phyloP scores from a whole-genome alignment of 1,140 invertebrate genomes.

The Phymorhynchus buccinoides region DNA sequence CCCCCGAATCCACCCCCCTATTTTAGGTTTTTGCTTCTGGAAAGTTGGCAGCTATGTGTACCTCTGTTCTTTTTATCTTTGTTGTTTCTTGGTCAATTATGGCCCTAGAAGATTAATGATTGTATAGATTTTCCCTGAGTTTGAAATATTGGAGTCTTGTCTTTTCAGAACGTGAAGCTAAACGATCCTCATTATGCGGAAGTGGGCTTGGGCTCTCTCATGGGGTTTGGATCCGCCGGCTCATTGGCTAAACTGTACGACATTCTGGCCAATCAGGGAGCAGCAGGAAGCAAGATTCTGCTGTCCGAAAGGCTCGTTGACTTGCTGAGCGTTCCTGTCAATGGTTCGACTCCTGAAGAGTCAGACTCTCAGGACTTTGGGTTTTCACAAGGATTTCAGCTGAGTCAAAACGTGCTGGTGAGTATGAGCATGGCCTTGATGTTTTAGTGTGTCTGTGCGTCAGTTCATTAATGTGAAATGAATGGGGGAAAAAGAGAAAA shows the following conservation, averaged over 20 bases:
- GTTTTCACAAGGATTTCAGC: slow-evolving; percentile 6
- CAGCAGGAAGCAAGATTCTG: slow-evolving; percentile 12
- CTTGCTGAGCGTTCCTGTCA: slow-evolving; percentile 20
- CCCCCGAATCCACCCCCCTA: too few species aligned
- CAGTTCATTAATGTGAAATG: too few species aligned
- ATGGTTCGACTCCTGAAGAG: background rate
- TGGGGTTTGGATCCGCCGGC: slow-evolving; percentile 35
- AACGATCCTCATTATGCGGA: slow-evolving; percentile 30
- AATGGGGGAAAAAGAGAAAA: too few species aligned
- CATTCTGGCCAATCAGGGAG: slow-evolving; percentile 41
- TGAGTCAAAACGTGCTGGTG: background rate
- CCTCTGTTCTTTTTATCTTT: too few species aligned
- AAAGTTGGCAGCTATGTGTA: too few species aligned
- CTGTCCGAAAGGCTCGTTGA: slow-evolving; percentile 12
- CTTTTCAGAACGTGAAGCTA: background rate
- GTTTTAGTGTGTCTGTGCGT: background rate
- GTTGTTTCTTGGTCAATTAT: too few species aligned
- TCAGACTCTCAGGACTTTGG: background rate
- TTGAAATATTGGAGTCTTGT: too few species aligned
- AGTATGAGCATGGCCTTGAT: background rate
- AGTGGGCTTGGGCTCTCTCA: slow-evolving; percentile 33
- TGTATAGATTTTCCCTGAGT: too few species aligned
- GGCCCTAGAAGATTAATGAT: too few species aligned
- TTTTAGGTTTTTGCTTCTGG: too few species aligned
- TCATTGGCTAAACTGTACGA: slow-evolving; percentile 39